Conservation (phyloP, 2,797 vertebrate genomes). For the Eulemur rubriventer region DNA sequence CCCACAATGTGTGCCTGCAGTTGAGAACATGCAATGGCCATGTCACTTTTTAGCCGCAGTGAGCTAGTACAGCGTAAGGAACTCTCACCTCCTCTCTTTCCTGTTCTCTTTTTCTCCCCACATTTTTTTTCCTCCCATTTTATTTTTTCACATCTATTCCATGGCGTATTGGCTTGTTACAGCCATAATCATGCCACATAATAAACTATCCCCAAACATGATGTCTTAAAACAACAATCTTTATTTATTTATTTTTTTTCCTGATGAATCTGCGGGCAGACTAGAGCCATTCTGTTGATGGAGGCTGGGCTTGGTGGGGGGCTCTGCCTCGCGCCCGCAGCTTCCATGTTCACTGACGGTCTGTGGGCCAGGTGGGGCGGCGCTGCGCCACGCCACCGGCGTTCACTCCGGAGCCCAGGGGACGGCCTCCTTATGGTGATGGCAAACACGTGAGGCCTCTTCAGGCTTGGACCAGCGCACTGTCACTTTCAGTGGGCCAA, state of each 20-base stretch:
- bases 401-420: neutral
- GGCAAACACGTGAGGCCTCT: neutral
- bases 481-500: neutral
- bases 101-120: neutral
- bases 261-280: neutral
- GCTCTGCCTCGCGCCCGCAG: neutral
- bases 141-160: neutral
- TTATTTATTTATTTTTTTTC: too few relatives aligned
- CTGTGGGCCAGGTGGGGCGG: neutral
- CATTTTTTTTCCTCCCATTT: neutral
- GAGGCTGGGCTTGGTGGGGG: neutral
- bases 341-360: neutral
- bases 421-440: neutral
- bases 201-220: neutral
- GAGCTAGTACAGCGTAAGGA: neutral
- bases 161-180: neutral
- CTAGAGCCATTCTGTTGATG: too few relatives aligned
- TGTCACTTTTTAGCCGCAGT: neutral
- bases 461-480: neutral
- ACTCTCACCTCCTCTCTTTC: neutral
- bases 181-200: neutral
- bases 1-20: neutral
- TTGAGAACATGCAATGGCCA: neutral
- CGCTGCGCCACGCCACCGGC: fast-evolving
- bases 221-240: neutral